phyloP scores from a whole-genome alignment of 2,888 invertebrate genomes.

The Diarsia rubi region DNA sequence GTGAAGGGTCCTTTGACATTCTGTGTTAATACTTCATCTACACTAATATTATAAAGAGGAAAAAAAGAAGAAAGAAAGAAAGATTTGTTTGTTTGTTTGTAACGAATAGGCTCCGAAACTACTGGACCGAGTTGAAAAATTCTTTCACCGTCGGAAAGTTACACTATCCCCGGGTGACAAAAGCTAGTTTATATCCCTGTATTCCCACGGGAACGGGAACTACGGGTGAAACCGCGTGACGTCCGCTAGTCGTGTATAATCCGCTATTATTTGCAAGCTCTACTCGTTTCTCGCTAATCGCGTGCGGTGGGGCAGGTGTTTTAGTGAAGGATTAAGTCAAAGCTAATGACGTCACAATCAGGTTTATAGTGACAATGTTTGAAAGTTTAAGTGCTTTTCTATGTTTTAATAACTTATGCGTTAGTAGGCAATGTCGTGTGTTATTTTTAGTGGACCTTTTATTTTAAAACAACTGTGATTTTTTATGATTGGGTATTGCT shows the following conservation, averaged over 20 bases:
- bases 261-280: not conserved
- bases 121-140: too few species aligned
- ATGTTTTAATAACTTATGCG: conserved; percentile 33
- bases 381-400: conserved; percentile 37
- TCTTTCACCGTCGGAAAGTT: too few species aligned
- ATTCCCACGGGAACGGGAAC: too few species aligned
- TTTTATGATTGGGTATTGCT: too few species aligned
- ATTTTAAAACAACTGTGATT: not conserved
- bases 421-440: not conserved
- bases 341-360: conserved; percentile 39
- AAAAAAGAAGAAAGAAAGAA: too few species aligned
- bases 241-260: too few species aligned
- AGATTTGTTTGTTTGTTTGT: too few species aligned
- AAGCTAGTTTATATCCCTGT: too few species aligned
- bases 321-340: conserved; percentile 7
- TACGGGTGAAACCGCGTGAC: too few species aligned
- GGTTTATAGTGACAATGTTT: conserved; percentile 7
- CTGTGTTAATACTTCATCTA: not conserved
- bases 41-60: too few species aligned
- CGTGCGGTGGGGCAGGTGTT: not conserved
- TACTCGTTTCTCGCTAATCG: not conserved
- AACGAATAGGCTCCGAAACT: too few species aligned
- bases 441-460: not conserved
- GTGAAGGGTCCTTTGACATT: not conserved
- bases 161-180: too few species aligned